Conservation (phyloP, 1,140 invertebrate species). For the Heliconius himera region DNA sequence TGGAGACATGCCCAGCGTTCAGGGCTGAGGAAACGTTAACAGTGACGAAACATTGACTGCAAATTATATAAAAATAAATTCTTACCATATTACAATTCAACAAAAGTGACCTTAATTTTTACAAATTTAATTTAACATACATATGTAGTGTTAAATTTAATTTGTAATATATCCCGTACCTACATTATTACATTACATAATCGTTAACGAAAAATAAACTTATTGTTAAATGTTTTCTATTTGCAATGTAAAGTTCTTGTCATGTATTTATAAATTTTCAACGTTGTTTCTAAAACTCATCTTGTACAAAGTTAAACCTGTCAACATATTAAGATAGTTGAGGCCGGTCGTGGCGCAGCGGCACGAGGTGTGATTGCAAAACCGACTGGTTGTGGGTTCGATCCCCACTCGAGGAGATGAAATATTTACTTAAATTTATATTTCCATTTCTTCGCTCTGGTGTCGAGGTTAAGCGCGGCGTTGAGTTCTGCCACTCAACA, state of each 20-base stretch:
- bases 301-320: background rate
- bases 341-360: too few species aligned
- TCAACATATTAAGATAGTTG: background rate
- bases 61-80: slow-evolving; percentile 2
- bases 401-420: too few species aligned
- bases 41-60: slow-evolving; percentile 4
- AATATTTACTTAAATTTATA: too few species aligned
- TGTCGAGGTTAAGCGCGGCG: too few species aligned
- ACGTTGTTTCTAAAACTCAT: background rate
- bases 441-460: too few species aligned
- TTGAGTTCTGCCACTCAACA: too few species aligned
- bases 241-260: background rate
- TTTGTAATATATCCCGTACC: background rate
- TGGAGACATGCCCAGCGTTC: slow-evolving; percentile 40
- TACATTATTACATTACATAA: background rate
- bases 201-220: background rate
- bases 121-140: background rate
- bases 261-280: background rate
- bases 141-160: background rate
- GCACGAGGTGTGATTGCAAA: too few species aligned
- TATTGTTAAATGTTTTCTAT: background rate
- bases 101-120: background rate
- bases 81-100: background rate
- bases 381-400: too few species aligned
- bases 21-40: background rate